phyloP scores from a whole-genome alignment of 1,140 invertebrate genomes.

The Drosophila sp. region DNA sequence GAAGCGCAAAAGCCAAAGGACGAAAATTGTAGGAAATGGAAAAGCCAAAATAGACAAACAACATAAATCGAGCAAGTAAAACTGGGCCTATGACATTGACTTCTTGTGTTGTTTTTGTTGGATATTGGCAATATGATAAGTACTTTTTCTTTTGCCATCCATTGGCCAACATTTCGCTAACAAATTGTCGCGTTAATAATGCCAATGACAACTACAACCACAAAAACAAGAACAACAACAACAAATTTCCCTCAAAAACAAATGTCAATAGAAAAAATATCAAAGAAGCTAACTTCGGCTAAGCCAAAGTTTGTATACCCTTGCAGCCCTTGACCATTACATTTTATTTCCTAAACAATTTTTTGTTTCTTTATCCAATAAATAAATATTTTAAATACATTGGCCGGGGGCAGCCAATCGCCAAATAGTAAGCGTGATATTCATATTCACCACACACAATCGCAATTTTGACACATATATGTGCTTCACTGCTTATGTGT shows the following conservation, averaged over 20 bases:
- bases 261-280: constrained; percentile 48
- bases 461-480: no score
- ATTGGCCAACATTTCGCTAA: constrained; percentile 17
- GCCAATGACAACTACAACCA: constrained; percentile 54
- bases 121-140: constrained; percentile 48
- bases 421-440: no score
- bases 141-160: constrained; percentile 32
- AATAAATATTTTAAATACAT: no score
- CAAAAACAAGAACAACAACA: constrained; percentile 19
- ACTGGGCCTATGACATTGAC: constrained; percentile 40
- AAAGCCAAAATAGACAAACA: constrained; percentile 34
- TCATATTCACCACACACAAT: no score
- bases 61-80: constrained; percentile 15
- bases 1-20: constrained; percentile 45
- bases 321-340: no score
- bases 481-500: no score
- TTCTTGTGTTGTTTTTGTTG: not conserved
- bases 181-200: constrained; percentile 56
- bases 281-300: no score
- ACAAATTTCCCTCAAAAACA: constrained; percentile 19
- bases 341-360: no score
- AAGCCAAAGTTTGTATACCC: no score
- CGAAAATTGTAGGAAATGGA: constrained; percentile 28
- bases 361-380: no score
- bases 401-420: no score